Percentiles rank a stretch among this genome's conserved stretches.
Evolutionary conservation across 2,888 invertebrate genomes (phyloP).

Genomic region (Stenodema calcarata): DNA sequence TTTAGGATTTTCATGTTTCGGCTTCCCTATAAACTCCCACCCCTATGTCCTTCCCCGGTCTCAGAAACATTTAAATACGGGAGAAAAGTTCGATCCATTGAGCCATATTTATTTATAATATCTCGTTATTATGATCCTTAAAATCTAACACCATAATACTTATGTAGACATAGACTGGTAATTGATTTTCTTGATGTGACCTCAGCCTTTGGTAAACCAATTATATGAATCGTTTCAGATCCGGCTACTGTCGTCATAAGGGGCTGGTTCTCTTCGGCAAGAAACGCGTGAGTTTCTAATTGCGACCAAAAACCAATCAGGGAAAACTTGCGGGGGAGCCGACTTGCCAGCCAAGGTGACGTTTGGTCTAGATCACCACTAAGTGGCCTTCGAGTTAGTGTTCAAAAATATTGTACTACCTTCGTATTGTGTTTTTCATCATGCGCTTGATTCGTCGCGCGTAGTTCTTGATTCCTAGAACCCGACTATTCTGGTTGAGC

Average conservation of each 20-base stretch:
- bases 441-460: background rate
- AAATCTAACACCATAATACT: too few species aligned
- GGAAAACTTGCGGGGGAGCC: background rate
- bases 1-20: too few species aligned
- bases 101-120: too few species aligned
- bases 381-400: conserved; percentile 52
- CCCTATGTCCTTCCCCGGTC: too few species aligned
- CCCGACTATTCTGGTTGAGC: background rate
- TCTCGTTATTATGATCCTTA: too few species aligned
- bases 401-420: conserved; percentile 33
- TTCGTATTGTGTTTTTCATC: background rate
- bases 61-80: too few species aligned
- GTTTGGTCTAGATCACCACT: conserved; percentile 23
- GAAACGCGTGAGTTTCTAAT: background rate
- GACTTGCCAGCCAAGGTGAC: background rate
- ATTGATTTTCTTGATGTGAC: background rate
- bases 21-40: too few species aligned
- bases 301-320: background rate
- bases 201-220: background rate
- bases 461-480: background rate
- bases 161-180: too few species aligned
- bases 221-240: conserved; percentile 28
- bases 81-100: too few species aligned
- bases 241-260: conserved; percentile 52
- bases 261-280: conserved; percentile 48